These are phyloP conservation scores for Selenia dentaria DNA, from an alignment of 2,888 invertebrate species.

Conservation along the genomic window DNA sequence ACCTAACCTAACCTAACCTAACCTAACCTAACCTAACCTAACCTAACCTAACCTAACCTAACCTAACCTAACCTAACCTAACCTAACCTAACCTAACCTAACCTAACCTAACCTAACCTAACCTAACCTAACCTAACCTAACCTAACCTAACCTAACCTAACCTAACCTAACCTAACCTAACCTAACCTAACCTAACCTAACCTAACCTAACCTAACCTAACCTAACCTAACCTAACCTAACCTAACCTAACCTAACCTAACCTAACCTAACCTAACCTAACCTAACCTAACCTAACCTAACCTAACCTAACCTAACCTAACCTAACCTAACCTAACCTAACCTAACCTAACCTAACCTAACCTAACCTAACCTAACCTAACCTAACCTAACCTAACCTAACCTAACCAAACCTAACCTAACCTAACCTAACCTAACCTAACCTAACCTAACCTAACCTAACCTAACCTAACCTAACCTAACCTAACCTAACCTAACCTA, in stretches of 20 bases:
- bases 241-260: constrained; percentile 24
- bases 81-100: constrained; percentile 17
- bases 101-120: constrained; percentile 18
- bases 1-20: constrained; percentile 11
- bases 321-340: constrained; percentile 36
- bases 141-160: constrained; percentile 18
- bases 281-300: constrained; percentile 31
- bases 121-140: constrained; percentile 19
- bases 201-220: constrained; percentile 13
- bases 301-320: constrained; percentile 32
- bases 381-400: constrained; percentile 32
- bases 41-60: constrained; percentile 8
- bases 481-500: too few relatives aligned
- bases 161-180: constrained; percentile 24
- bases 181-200: constrained; percentile 23
- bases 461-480: too few relatives aligned
- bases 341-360: constrained; percentile 27
- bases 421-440: constrained; percentile 27
- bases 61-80: constrained; percentile 9
- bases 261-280: constrained; percentile 25
- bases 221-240: constrained; percentile 16
- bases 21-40: constrained; percentile 10
- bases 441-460: background rate
- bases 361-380: constrained; percentile 3
- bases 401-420: constrained; percentile 34